Evolutionary conservation across 1,140 invertebrate genomes (phyloP).

Genomic region (Caenorhabditis inopinata): DNA sequence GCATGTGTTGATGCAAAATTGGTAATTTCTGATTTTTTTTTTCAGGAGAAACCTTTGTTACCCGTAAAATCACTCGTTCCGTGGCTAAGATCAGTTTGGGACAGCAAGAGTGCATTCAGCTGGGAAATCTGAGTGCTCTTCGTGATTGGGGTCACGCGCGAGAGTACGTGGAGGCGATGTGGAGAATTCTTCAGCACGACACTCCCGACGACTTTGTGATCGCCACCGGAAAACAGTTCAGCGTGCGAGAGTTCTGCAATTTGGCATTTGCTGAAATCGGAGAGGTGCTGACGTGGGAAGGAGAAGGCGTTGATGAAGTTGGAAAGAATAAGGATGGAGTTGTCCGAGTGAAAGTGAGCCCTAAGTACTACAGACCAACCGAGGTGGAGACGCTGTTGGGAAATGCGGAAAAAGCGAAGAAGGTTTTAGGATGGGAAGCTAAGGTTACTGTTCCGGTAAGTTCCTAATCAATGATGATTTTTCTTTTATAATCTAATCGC

Average conservation of each 20-base stretch:
- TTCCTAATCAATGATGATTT: no score
- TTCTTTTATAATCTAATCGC: no score
- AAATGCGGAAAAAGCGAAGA: conserved; percentile 84
- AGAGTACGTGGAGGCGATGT: conserved; percentile 99
- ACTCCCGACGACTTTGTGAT: conserved; percentile 93
- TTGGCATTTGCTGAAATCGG: conserved; percentile 77
- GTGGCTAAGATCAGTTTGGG: conserved; percentile 93
- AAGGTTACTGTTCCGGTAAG: conserved; percentile 70
- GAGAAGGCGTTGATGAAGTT: conserved; percentile 79
- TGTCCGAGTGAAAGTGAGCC: conserved; percentile 84
- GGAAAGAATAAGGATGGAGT: conserved; percentile 82
- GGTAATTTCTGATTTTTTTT: neutral
- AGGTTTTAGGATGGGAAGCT: conserved; percentile 82
- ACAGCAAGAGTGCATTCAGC: conserved; percentile 80
- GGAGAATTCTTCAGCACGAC: conserved; percentile 96
- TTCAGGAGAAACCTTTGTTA: conserved; percentile 90
- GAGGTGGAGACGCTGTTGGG: conserved; percentile 93
- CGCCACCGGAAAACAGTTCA: conserved; percentile 89
- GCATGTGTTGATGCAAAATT: neutral
- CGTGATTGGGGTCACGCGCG: conserved; percentile 99
- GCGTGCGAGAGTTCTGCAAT: conserved; percentile 94
- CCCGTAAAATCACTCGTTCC: conserved; percentile 92
- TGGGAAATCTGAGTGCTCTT: conserved; percentile 92
- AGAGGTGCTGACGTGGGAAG: conserved; percentile 78
- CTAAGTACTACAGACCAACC: conserved; percentile 92